phyloP scores from a whole-genome alignment of 2,888 invertebrate genomes.

The Conomelus anceps region DNA sequence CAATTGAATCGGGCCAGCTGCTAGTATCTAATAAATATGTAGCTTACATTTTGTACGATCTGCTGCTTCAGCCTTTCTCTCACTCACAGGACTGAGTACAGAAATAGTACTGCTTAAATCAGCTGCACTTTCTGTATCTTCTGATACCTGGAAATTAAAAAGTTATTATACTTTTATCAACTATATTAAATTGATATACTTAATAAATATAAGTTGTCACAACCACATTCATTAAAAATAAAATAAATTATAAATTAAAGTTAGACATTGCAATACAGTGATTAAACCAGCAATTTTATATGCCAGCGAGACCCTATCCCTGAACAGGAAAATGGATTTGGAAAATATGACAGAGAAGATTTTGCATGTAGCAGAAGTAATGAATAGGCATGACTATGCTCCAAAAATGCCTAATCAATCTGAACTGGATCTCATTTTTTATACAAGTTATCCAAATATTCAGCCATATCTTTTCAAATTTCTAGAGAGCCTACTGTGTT shows the following conservation, averaged over 20 bases:
- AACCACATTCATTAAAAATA: no score
- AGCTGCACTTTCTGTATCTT: not conserved
- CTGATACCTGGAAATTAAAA: not conserved
- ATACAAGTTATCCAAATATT: constrained; percentile 85
- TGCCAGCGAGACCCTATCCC: no score
- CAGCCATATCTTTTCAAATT: constrained; percentile 96
- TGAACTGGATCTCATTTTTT: constrained; percentile 89
- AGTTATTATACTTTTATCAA: not conserved
- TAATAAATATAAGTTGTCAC: no score
- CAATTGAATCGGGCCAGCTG: no score
- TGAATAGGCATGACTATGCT: constrained; percentile 92
- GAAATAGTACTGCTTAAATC: not conserved
- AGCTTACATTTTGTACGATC: not conserved
- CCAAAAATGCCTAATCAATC: constrained; percentile 92
- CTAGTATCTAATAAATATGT: no score
- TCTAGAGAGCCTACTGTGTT: no score
- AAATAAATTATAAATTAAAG: no score
- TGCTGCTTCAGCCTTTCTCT: not conserved
- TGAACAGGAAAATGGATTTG: no score
- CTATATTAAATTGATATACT: not conserved
- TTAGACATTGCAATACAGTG: no score
- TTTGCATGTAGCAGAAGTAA: constrained; percentile 87
- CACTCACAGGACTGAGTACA: not conserved
- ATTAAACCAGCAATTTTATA: no score
- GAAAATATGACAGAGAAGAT: constrained; percentile 95